phyloP scores from a whole-genome alignment of 1,140 invertebrate species.

The Trachymyrmex septentrionalis region DNA sequence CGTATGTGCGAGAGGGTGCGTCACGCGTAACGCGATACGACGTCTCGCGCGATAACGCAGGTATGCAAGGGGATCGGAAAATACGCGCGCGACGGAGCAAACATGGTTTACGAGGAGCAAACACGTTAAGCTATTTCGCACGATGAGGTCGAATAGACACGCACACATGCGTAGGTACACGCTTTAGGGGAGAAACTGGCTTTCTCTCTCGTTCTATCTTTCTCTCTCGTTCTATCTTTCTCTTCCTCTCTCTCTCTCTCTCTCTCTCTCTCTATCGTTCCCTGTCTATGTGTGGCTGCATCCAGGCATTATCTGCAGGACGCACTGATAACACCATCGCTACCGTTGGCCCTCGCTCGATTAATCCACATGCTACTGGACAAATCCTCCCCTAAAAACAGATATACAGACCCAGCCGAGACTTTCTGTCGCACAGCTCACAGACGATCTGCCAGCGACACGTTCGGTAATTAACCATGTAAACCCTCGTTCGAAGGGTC shows the following conservation, averaged over 20 bases:
- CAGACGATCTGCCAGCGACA: constrained; percentile 65
- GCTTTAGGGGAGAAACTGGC: neutral
- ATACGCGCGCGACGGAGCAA: constrained; percentile 68
- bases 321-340: constrained; percentile 72
- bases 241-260: constrained; percentile 21
- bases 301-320: constrained; percentile 73
- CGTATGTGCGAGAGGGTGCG: neutral
- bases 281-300: constrained; percentile 66
- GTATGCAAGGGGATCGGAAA: constrained; percentile 56
- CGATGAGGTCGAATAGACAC: constrained; percentile 65
- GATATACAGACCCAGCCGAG: constrained; percentile 60
- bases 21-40: constrained; percentile 42
- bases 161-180: constrained; percentile 23
- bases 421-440: constrained; percentile 24
- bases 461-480: constrained; percentile 74
- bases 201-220: constrained; percentile 37
- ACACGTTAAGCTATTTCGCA: constrained; percentile 72
- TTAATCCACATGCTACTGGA: constrained; percentile 68
- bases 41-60: constrained; percentile 65
- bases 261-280: constrained; percentile 30
- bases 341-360: constrained; percentile 58
- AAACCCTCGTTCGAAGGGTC: constrained; percentile 55
- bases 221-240: neutral
- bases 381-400: constrained; percentile 74
- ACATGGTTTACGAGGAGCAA: constrained; percentile 77